Percentiles rank a stretch among this genome's conserved stretches.
Conservation (phyloP, 2,888 invertebrate genomes). For the Beris morrisii region DNA sequence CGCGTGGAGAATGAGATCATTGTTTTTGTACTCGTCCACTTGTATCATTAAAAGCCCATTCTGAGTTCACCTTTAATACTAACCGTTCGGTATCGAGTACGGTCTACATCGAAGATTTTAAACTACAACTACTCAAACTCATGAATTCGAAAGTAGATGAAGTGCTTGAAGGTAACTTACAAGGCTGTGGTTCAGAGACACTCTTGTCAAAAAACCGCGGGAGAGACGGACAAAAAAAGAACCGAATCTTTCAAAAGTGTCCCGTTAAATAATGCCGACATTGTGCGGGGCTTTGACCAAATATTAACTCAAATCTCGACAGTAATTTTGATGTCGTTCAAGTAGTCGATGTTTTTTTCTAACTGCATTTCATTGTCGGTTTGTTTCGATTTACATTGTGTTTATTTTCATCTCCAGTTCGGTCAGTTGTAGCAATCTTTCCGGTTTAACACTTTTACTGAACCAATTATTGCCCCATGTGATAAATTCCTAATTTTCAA, state of each 20-base stretch:
- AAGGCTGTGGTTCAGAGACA: conserved; percentile 28
- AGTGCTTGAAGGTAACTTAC: conserved; percentile 30
- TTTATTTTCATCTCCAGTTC: conserved; percentile 27
- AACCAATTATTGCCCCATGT: background rate
- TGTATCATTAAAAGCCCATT: conserved; percentile 31
- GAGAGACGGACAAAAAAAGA: too few species aligned
- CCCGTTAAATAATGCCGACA: conserved; percentile 28
- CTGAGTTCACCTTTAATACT: conserved; percentile 19
- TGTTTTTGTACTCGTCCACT: conserved; percentile 29
- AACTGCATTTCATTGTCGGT: conserved; percentile 11
- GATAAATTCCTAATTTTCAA: conserved; percentile 15
- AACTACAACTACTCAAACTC: background rate
- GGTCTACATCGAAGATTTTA: background rate
- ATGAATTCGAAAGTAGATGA: conserved; percentile 31
- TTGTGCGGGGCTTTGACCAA: conserved; percentile 27
- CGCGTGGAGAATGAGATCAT: conserved; percentile 37
- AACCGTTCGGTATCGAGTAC: background rate
- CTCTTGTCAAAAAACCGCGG: conserved; percentile 20
- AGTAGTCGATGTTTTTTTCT: conserved; percentile 16
- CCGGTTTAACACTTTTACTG: conserved; percentile 11
- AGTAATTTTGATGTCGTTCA: conserved; percentile 16
- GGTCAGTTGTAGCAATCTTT: conserved; percentile 23
- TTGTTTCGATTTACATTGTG: conserved; percentile 12
- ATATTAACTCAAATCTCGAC: conserved; percentile 29
- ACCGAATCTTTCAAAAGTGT: conserved; percentile 27